Conservation (phyloP, 2,888 invertebrate genomes). For the Agrenia bidenticulata region DNA sequence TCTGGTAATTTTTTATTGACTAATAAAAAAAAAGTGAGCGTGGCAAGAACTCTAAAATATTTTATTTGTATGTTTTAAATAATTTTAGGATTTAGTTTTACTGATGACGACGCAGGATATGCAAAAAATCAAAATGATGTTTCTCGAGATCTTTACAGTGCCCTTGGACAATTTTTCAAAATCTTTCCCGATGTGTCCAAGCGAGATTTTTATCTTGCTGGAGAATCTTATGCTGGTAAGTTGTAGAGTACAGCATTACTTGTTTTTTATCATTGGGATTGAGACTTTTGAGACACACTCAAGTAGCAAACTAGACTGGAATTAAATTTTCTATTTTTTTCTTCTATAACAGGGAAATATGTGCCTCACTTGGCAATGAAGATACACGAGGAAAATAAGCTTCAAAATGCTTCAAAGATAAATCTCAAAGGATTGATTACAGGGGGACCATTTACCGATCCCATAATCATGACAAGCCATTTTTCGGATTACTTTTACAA, state of each 20-base stretch:
- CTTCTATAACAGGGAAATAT: conserved; percentile 60
- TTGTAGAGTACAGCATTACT: conserved; percentile 52
- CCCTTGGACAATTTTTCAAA: conserved; percentile 77
- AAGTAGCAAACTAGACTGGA: too few relatives aligned
- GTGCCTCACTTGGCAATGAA: conserved; percentile 57
- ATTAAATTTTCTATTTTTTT: too few relatives aligned
- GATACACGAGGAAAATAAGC: conserved; percentile 53
- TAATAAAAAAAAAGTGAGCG: too few relatives aligned
- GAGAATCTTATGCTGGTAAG: conserved; percentile 86
- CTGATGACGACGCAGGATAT: conserved; percentile 72
- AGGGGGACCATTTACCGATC: conserved; percentile 79
- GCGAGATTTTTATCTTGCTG: conserved; percentile 81
- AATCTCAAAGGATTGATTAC: conserved; percentile 56
- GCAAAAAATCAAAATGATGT: conserved; percentile 77
- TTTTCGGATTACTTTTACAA: conserved; percentile 80
- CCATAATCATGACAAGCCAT: conserved; percentile 72
- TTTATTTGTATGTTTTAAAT: background rate
- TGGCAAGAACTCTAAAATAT: too few relatives aligned
- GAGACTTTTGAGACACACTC: too few relatives aligned
- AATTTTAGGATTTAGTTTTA: conserved; percentile 79
- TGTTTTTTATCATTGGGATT: background rate
- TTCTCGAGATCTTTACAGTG: conserved; percentile 74
- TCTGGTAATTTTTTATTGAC: conserved; percentile 57
- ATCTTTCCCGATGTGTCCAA: conserved; percentile 73
- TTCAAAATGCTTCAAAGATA: conserved; percentile 38